These are phyloP conservation scores for Polyodon spathula DNA, from an alignment of 2,113 vertebrate genomes.

Conservation along the genomic window DNA sequence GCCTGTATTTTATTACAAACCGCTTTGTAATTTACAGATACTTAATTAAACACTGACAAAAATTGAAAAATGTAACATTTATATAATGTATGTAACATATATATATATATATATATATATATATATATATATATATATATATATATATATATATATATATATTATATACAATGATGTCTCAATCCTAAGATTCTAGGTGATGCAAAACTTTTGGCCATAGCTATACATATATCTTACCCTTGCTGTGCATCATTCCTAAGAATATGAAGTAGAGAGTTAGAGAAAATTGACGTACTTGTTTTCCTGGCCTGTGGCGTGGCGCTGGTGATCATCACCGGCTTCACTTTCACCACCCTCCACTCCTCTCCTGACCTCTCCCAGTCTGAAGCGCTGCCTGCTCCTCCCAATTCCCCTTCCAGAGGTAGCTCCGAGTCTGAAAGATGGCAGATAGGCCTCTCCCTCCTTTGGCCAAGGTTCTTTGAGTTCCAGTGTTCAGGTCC, in stretches of 20 bases:
- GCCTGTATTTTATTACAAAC: too few relatives aligned
- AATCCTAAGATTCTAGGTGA: too few relatives aligned
- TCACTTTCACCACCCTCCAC: constrained; percentile 34
- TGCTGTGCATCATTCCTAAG: constrained; percentile 4
- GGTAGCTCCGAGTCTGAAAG: background rate
- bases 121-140: too few relatives aligned
- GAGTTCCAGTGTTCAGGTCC: constrained; percentile 25
- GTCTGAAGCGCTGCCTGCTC: constrained; percentile 11
- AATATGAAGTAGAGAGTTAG: constrained; percentile 25
- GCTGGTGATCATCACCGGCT: constrained; percentile 22
- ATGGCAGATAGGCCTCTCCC: background rate
- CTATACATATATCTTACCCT: too few relatives aligned
- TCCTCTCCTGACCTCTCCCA: constrained; percentile 23
- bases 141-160: too few relatives aligned
- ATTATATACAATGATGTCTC: too few relatives aligned
- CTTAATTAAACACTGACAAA: too few relatives aligned
- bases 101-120: too few relatives aligned
- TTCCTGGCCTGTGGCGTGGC: constrained; percentile 36
- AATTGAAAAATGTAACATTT: too few relatives aligned
- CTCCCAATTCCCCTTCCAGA: constrained; percentile 1
- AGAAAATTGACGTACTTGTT: constrained; percentile 51
- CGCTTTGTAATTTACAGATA: too few relatives aligned
- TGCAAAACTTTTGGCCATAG: too few relatives aligned
- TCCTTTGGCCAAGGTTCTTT: constrained; percentile 35
- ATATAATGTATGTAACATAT: too few relatives aligned